A percentile compares a stretch with the other conserved stretches of the same genome.
Evolutionary conservation across 1,140 invertebrate genomes (phyloP).

Genomic region (Coelopa frigida): DNA sequence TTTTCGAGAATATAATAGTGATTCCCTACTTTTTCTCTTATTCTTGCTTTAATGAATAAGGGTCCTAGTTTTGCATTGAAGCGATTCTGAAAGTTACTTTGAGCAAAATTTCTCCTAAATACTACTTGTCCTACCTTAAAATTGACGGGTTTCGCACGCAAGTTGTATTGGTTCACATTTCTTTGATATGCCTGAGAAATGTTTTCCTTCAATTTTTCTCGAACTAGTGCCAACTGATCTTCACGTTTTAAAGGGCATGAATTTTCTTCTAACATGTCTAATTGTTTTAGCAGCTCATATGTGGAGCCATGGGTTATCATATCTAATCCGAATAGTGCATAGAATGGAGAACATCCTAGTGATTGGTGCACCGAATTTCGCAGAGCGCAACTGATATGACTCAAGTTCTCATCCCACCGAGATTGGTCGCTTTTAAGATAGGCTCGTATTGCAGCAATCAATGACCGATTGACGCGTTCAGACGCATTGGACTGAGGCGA

Average conservation of each 20-base stretch:
- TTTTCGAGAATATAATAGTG: conserved; percentile 5
- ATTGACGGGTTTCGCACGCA: not conserved
- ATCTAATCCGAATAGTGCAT: conserved; percentile 7
- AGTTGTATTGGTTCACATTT: not conserved
- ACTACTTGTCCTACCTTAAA: conserved; percentile 5
- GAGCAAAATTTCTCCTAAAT: conserved; percentile 3
- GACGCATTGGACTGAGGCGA: too few relatives aligned
- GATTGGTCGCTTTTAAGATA: conserved; percentile 5
- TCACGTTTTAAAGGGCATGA: not conserved
- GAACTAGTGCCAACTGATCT: not conserved
- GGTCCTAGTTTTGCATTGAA: not conserved
- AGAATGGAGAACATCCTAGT: conserved; percentile 6
- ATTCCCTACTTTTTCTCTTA: conserved; percentile 1
- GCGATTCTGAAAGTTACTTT: not conserved
- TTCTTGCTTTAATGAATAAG: not conserved
- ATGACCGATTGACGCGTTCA: not conserved
- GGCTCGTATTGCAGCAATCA: not conserved
- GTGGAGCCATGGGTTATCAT: conserved; percentile 10
- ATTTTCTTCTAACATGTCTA: not conserved
- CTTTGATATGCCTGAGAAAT: conserved; percentile 1
- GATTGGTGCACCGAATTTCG: too few relatives aligned
- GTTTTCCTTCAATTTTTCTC: not conserved
- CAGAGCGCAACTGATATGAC: not conserved
- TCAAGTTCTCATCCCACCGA: conserved; percentile 2
- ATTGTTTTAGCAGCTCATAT: conserved; percentile 8